Conservation (phyloP, 2,888 invertebrate genomes). For the Pyrocoelia pectoralis region DNA sequence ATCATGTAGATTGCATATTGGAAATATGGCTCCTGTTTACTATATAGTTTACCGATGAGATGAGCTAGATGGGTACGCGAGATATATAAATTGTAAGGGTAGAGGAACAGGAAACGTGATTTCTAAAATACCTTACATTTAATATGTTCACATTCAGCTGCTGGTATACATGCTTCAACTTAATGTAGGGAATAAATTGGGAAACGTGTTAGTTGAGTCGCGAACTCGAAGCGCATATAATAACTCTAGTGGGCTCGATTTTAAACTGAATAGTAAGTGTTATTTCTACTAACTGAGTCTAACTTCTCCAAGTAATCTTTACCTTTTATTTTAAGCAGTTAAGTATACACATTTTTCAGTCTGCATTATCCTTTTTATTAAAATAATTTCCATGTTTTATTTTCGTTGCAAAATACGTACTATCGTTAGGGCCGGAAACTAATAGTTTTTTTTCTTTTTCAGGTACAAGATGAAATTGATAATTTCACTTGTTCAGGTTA, state of each 20-base stretch:
- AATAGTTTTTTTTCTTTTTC: no score
- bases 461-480: no score
- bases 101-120: conserved; percentile 21
- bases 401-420: no score
- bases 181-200: conserved; percentile 28
- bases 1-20: conserved; percentile 41
- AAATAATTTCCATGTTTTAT: no score
- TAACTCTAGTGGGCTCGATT: conserved; percentile 8
- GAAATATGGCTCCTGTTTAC: conserved; percentile 24
- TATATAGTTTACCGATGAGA: not conserved
- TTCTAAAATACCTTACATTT: conserved; percentile 25
- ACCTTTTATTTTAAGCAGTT: not conserved
- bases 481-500: no score
- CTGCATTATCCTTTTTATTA: not conserved
- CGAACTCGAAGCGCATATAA: conserved; percentile 15
- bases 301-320: not conserved
- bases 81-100: conserved; percentile 26
- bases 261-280: conserved; percentile 12
- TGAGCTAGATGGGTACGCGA: conserved; percentile 13
- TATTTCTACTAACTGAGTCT: conserved; percentile 1
- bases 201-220: conserved; percentile 17
- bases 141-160: conserved; percentile 20
- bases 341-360: no score
- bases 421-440: no score
- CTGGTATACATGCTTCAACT: conserved; percentile 18